Evolutionary conservation across 2,797 vertebrate genomes (phyloP).

Genomic region (Girardinus metallicus): DNA sequence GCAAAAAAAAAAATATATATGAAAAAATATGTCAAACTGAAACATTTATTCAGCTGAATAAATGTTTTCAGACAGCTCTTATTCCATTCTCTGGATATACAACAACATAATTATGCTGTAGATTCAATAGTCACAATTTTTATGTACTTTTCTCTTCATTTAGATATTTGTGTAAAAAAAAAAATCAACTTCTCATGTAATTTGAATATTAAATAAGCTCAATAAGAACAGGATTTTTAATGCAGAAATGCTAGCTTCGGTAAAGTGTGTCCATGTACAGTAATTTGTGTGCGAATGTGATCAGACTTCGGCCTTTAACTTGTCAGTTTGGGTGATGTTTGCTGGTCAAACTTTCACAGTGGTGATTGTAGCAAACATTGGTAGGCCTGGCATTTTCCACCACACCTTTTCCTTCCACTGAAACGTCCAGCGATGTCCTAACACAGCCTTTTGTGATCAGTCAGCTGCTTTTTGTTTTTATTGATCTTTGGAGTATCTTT

Average conservation of each 20-base stretch:
- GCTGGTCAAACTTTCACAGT: neutral
- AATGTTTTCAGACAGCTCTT: neutral
- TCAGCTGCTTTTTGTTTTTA: neutral
- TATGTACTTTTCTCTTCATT: neutral
- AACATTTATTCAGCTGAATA: neutral
- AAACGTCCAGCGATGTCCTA: neutral
- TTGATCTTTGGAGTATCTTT: neutral
- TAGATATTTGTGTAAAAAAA: neutral
- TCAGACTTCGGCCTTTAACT: neutral
- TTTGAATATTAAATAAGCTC: neutral
- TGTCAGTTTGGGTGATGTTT: neutral
- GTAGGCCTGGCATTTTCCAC: neutral
- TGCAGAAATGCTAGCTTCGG: neutral
- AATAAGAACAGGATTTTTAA: neutral
- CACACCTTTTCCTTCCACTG: neutral
- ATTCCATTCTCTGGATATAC: neutral
- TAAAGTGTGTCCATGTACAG: neutral
- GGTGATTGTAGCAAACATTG: neutral
- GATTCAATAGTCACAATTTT: neutral
- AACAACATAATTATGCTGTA: neutral
- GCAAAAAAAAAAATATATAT: neutral
- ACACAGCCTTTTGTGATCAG: neutral
- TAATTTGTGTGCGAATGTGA: neutral
- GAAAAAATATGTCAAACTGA: neutral
- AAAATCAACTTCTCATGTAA: neutral